Conservation (phyloP, 1,140 invertebrate species). For the Bombus terrestris region DNA sequence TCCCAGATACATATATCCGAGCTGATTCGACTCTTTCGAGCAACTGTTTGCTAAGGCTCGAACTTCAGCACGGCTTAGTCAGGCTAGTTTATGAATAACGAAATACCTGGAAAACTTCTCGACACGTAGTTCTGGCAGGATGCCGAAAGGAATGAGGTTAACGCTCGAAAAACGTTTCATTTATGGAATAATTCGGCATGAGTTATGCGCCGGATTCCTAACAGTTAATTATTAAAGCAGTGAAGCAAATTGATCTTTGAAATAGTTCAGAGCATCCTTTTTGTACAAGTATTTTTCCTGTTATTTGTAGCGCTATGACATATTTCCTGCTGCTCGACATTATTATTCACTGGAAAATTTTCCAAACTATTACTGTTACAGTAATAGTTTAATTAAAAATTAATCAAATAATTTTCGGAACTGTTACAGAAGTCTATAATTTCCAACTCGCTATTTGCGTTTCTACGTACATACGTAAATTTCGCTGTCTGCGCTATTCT, state of each 20-base stretch:
- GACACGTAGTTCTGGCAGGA: slow-evolving; percentile 20
- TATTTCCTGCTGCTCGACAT: background rate
- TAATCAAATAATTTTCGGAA: background rate
- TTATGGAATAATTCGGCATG: slow-evolving; percentile 24
- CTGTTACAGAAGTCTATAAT: no score
- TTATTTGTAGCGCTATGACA: background rate
- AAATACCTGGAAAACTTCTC: slow-evolving; percentile 45
- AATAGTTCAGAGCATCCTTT: background rate
- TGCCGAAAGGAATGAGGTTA: slow-evolving; percentile 25
- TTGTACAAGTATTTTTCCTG: no score
- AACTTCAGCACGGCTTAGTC: slow-evolving; percentile 3
- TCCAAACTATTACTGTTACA: no score
- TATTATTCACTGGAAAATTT: background rate
- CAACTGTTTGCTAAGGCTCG: background rate
- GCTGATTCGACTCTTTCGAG: slow-evolving; percentile 39
- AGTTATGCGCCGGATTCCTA: background rate
- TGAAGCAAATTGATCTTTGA: background rate
- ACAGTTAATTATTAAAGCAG: slow-evolving; percentile 33
- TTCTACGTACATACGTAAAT: no score
- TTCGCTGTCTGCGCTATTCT: no score
- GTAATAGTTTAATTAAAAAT: no score
- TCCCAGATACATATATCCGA: background rate
- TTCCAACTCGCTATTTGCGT: no score
- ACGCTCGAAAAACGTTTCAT: slow-evolving; percentile 35
- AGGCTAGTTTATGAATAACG: slow-evolving; percentile 58